Base-by-base conservation (phyloP, 2,888 invertebrate genomes). In the Agrotis segetum region DNA sequence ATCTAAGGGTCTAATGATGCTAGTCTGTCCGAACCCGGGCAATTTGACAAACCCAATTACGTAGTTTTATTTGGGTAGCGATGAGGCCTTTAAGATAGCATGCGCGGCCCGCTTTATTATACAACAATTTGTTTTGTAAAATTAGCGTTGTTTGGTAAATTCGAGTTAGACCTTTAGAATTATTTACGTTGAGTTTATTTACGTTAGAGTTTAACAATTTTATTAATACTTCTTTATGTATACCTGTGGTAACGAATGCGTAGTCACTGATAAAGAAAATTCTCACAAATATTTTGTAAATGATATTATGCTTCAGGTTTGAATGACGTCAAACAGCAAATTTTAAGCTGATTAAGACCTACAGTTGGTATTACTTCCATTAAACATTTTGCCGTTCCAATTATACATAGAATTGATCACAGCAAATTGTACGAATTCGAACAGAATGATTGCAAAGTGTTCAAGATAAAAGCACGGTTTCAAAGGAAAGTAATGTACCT, bases 21-120 rank as follows among this genome's bases (percentile, higher is more conserved):
- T 81, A 88, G 84, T 83, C 86, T 81, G 85, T 81, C 82, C 83
- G 84, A 81, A 83, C 81, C 84, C 84, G 76, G 82, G 81, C 88
- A 86, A 89, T 89, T 91, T 89, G 85, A 90, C 89, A 89, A 89
- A 88, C 87, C 86, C 85, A 90, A 91, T 90, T 90, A 89, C 87
- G 83, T 86, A 86, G 88, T 88, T 90, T 90, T 89, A 87, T 90
- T 90, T 86, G 82, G 85, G 85, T 87, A 81, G 77, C 77, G 82
- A 85, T 83, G 80, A 85, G 81, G 79, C 79, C 82, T 73, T 82
- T 79, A 83, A 78, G 68, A 74, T 73, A 82, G 59, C 68, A 77
- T 84, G 67, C 63, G 64, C 47, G 21, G 14, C 47, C 34, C 64
- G 24, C 60, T 73, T 67, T 71, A 81, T 70, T 80, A 67, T 64